A percentile compares a stretch with the other conserved stretches of the same genome.
Conservation (phyloP, 2,113 vertebrate species). For the Phodopus roborovskii region DNA sequence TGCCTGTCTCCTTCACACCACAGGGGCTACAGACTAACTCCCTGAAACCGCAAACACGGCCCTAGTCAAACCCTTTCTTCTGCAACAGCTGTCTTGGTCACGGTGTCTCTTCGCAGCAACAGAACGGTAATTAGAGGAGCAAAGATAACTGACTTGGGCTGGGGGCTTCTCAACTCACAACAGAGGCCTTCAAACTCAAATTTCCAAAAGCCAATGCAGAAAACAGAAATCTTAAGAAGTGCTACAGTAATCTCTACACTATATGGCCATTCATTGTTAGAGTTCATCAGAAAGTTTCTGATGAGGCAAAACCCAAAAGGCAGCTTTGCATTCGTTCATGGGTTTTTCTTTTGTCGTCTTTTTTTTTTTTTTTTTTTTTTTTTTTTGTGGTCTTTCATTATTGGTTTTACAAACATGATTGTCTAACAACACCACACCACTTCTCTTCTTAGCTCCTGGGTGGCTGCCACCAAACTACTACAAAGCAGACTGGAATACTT, state of each 20-base stretch:
- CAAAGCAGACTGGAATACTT: background rate
- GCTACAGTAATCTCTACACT: background rate
- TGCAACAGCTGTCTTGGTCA: background rate
- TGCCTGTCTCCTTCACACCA: background rate
- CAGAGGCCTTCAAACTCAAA: background rate
- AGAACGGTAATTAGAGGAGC: background rate
- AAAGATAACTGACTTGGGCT: background rate
- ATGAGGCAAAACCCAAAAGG: background rate
- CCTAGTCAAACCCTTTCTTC: background rate
- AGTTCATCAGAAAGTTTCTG: background rate
- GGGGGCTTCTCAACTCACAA: background rate
- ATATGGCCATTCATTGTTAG: background rate
- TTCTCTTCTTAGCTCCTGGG: background rate
- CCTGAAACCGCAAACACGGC: too few species aligned
- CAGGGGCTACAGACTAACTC: background rate
- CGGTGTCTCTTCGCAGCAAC: background rate
- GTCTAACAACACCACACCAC: background rate
- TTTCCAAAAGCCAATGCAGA: background rate
- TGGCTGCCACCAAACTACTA: slow-evolving; percentile 14
- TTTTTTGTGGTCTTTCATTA: background rate
- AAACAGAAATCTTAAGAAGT: background rate
- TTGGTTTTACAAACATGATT: background rate
- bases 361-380: background rate
- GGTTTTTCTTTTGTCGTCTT: background rate
- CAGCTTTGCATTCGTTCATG: background rate